Base-by-base conservation (phyloP, 2,113 vertebrate genomes). In the Sminthopsis crassicaudata region DNA sequence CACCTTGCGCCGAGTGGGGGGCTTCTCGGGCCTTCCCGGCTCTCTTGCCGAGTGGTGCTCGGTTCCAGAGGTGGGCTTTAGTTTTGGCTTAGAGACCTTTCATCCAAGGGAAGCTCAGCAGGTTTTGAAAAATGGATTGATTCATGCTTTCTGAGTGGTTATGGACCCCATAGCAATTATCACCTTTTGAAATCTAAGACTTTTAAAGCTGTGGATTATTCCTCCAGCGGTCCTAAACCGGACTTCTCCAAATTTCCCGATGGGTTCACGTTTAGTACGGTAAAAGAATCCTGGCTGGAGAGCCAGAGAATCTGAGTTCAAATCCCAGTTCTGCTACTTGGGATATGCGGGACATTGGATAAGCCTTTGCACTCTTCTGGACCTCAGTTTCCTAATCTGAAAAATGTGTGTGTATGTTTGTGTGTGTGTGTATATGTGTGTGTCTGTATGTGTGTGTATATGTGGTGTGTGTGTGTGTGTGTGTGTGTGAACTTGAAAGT, bases 71-170 rank as follows among this genome's bases (percentile, higher is more conserved):
- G 55, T 88, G 48, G 60, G 19, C 67, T 84, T 84, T 84, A 84
- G 22, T 84, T 42, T 84, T 84, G 67, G 67, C 67, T 76, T 84
- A 42, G 8, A 22, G 36, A 42, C n/a, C 19, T 89, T 76, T 53
- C 55, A 67, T 94, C 53, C 23, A 42, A 92, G 67, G 92, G 88
- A 91, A 96, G 93, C 57, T 89, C 90, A 76, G 23, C 26, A 91
- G 57, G 92, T 93, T 96, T 96, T 96, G 53, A 46, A 96, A 96
- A 54, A 46, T 94, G 67, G 27, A 19, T 90, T 89, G 92, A 53
- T 36, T 92, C 23, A 92, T 46, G 30, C 50, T 52, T 84, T 92
- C 52, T 88, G 46, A 53, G 84, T 93, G 50, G 52, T 94, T 95
- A 92, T 52, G 67, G 76, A 89, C 8, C 67, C 94, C 23, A 67